Conservation (phyloP, 2,797 vertebrate species). For the Pangasius larnaudii region DNA sequence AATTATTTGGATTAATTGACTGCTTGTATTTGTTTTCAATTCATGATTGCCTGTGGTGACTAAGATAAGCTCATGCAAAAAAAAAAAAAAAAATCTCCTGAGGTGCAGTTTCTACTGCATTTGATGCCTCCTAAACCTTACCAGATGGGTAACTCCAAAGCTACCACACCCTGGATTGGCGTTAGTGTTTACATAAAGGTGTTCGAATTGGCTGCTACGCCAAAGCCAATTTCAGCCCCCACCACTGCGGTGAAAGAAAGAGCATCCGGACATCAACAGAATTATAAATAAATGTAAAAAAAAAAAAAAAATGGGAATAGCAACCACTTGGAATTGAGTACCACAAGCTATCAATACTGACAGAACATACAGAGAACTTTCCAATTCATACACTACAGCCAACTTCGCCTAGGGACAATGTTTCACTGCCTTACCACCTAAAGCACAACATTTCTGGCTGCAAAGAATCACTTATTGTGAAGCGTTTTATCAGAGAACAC, state of each 20-base stretch:
- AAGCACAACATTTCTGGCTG: slow-evolving; percentile 2
- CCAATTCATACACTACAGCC: neutral
- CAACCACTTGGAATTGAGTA: neutral
- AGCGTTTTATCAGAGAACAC: slow-evolving; percentile 23
- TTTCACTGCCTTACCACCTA: slow-evolving; percentile 18
- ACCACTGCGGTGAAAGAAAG: neutral
- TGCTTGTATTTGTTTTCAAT: neutral
- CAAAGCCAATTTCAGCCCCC: neutral
- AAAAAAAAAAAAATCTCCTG: neutral
- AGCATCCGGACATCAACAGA: neutral
- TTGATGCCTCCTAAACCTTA: neutral
- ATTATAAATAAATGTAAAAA: neutral
- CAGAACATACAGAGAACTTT: neutral
- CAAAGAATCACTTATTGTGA: slow-evolving; percentile 21
- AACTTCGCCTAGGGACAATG: neutral
- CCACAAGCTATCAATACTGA: neutral
- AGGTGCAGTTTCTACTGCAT: neutral
- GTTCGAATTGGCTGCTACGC: neutral
- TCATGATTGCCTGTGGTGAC: neutral
- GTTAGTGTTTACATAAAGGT: neutral
- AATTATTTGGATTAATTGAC: slow-evolving; percentile 22
- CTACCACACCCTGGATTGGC: neutral
- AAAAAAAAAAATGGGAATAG: neutral
- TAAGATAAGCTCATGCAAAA: neutral
- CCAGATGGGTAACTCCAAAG: neutral